phyloP scores from a whole-genome alignment of 2,113 vertebrate species.

The Anolis carolinensis region DNA sequence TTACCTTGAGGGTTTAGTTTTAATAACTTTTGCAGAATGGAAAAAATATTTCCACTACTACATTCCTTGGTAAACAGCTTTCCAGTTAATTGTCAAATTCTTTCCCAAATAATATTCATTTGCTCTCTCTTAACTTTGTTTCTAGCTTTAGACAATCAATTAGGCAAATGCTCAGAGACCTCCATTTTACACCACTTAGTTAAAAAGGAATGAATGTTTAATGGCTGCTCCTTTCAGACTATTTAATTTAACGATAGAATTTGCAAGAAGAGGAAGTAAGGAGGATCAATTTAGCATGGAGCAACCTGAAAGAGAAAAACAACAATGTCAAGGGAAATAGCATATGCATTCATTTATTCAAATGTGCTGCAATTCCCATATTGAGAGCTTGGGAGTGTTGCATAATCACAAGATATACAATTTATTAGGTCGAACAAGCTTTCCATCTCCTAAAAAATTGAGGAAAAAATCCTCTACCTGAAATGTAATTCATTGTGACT shows the following conservation, averaged over 20 bases:
- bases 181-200: constrained; percentile 76
- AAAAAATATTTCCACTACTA: constrained; percentile 15
- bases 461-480: background rate
- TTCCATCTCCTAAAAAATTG: background rate
- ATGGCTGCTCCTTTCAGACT: constrained; percentile 72
- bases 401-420: background rate
- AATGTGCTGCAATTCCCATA: background rate
- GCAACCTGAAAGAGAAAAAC: constrained; percentile 61
- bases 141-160: constrained; percentile 77
- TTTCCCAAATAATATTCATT: constrained; percentile 61
- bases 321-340: constrained; percentile 30
- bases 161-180: constrained; percentile 72
- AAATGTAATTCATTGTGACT: background rate
- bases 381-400: background rate
- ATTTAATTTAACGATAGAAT: constrained; percentile 75
- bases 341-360: constrained; percentile 43
- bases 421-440: constrained; percentile 14
- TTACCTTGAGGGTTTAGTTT: constrained; percentile 8
- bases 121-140: constrained; percentile 71
- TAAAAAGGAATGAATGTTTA: constrained; percentile 77
- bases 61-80: constrained; percentile 16
- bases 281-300: constrained; percentile 69
- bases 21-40: background rate
- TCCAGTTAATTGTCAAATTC: constrained; percentile 28
- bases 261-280: constrained; percentile 70